Evolutionary conservation across 2,797 vertebrate genomes (phyloP), one percentile per base, ranked within the genome.

Genomic region (Gambusia yucatana): DNA sequence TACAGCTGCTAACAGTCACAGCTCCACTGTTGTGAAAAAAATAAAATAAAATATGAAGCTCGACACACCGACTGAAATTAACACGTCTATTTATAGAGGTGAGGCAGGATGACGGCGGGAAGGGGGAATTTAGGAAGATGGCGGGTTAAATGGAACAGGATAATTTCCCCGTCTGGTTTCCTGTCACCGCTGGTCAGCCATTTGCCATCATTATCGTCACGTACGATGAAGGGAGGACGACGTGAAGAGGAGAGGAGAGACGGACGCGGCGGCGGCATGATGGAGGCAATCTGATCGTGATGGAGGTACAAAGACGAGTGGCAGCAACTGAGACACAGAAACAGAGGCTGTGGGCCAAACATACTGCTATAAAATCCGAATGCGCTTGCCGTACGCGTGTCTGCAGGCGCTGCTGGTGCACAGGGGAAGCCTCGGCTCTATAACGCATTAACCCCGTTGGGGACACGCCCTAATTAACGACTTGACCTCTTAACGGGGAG

Each of bases 381-480:
- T 91, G 88, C 39, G 33, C 70, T 81, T 84, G 47, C 83, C 77
- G 75, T 17, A 6, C 74, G 78, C 86, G 80, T 86, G 82, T 87
- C 91, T 85, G 83, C 75, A 74, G 79, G 86, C 79, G 83, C 82
- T 89, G 90, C 67, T 82, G 83, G 89, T 16, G 82, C 91, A 92
- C 92, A 91, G 86, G 89, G 91, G 90, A 89, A 90, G 90, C 87
- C 90, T 90, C 65, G 33, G 86, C 86, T 90, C 88, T 91, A 85
- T 92, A 91, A 94, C 90, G 86, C 86, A 93, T 91, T 90, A 91
- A 89, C 88, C 88, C 94, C 93, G 93, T 88, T 85, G 77, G 93
- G 92, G 95, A 94, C 83, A 57, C 88, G 92, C 91, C 92, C 95
- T 96, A 96, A 96, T 96, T 95, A 96, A 96, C 91, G 91, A 83